Percentiles rank a stretch among this genome's conserved stretches.
These are phyloP conservation scores for Paralichthys olivaceus DNA, from an alignment of 2,113 vertebrate species.

Conservation along the genomic window DNA sequence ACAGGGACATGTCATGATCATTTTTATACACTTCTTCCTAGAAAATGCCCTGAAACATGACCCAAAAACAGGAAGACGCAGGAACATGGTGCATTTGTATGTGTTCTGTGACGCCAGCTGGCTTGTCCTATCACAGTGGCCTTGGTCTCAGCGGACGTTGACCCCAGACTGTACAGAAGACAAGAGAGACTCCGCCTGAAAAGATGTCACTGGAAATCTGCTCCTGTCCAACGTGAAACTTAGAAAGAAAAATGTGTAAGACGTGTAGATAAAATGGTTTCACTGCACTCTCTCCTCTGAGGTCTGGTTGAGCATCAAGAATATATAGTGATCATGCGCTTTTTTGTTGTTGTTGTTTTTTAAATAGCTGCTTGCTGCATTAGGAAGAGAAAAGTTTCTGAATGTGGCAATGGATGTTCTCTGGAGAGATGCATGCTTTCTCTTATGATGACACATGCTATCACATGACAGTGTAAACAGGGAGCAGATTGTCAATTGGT, in stretches of 20 bases:
- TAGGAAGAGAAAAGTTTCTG: too few species aligned
- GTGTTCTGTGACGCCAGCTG: constrained; percentile 26
- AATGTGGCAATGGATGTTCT: too few species aligned
- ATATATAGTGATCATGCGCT: neutral
- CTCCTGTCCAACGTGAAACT: neutral
- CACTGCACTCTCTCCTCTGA: neutral
- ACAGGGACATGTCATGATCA: neutral
- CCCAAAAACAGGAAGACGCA: constrained; percentile 16
- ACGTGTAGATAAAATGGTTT: neutral
- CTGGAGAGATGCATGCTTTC: too few species aligned
- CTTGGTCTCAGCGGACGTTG: constrained; percentile 44
- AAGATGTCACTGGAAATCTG: constrained; percentile 3
- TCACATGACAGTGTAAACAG: too few species aligned
- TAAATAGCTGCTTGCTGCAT: neutral
- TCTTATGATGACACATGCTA: too few species aligned
- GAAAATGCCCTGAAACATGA: constrained; percentile 2
- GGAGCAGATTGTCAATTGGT: too few species aligned
- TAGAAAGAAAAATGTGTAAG: neutral
- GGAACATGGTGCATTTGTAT: constrained; percentile 7
- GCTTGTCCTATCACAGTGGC: constrained; percentile 17
- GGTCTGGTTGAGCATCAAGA: too few species aligned
- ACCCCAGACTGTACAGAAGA: constrained; percentile 41
- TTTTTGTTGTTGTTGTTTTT: neutral
- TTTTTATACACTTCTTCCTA: neutral
- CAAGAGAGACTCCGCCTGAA: constrained; percentile 34